Evolutionary conservation across 2,888 invertebrate genomes (phyloP), one percentile per base, ranked within the genome.

Genomic region (Lypha dubia): DNA sequence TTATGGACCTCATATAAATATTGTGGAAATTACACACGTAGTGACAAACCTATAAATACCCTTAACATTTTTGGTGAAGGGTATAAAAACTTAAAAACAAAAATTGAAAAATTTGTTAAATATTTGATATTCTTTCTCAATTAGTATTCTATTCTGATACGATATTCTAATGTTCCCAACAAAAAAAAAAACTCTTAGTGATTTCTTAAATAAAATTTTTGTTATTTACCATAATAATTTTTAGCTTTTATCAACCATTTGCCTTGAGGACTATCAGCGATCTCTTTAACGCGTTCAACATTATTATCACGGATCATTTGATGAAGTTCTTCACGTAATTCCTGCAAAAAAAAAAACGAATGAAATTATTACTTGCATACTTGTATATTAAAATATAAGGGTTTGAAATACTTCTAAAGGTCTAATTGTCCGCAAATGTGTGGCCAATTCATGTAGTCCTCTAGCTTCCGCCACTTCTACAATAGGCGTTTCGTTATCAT

Each of bases 291-390:
- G 2, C 93, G 93, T 0, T 92, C 91, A 49, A 95, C 89, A 79
- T 95, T 94, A 0, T 95, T 96, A 17, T 93, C 92, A 60, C 95
- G 92, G 74, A 97, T 95, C 0, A 96, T 95, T 68, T 94, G 94
- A 90, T 97, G 97, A 0, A 97, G 93, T 46, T 95, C 93, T 89
- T 97, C 97, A 1, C 97, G 94, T 77, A 94, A 94, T 89, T 96
- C 96, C 96, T 97, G 24, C 7, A 32, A 87, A 38, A 77, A 17
- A 74, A 53, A 87, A 35, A 71, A 20, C 17, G 44, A 77, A 22
- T 41, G 35, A 13, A 28, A 44, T 11, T 35, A 46, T 58, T 9
- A 13, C 0, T 28, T 13, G 17, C 8, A 20, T 7, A 8, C 6
- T 17, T 20, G 0, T 13, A n/a, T n/a, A n/a, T n/a, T n/a, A n/a